Evolutionary conservation across 1,140 invertebrate genomes (phyloP).

Genomic region (Orussus abietinus): DNA sequence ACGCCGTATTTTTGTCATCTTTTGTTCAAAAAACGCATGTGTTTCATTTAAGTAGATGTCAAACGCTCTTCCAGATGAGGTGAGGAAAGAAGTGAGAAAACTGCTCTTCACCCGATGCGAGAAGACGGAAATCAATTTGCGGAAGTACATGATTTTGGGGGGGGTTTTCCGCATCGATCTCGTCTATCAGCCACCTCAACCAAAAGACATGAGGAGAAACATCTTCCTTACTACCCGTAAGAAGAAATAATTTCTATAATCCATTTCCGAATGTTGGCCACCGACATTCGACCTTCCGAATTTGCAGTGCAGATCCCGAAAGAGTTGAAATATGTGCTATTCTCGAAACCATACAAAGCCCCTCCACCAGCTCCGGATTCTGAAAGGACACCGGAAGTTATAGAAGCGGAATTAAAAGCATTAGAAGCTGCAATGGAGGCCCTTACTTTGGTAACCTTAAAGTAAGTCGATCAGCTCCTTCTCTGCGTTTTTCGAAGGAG

Average conservation of each 20-base stretch:
- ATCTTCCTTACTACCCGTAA: conserved; percentile 50
- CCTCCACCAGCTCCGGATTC: conserved; percentile 64
- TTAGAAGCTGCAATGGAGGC: conserved; percentile 72
- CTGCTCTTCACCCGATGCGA: conserved; percentile 36
- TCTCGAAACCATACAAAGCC: conserved; percentile 66
- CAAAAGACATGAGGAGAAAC: conserved; percentile 48
- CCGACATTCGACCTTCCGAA: conserved; percentile 1
- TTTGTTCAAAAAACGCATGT: conserved; percentile 11
- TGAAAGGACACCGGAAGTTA: conserved; percentile 71
- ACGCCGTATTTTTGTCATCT: conserved; percentile 12
- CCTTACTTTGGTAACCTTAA: conserved; percentile 65
- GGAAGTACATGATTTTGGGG: conserved; percentile 63
- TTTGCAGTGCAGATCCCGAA: conserved; percentile 65
- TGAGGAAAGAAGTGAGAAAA: conserved; percentile 36
- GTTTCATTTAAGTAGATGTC: conserved; percentile 2
- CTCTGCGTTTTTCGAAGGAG: no score
- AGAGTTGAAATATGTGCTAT: conserved; percentile 61
- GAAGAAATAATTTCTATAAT: conserved; percentile 6
- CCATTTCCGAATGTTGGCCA: background rate
- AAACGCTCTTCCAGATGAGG: conserved; percentile 29
- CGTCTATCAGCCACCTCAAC: conserved; percentile 64
- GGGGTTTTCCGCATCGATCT: conserved; percentile 64
- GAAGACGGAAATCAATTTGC: conserved; percentile 61
- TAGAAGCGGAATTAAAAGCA: conserved; percentile 73
- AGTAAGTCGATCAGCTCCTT: no score